Evolutionary conservation across 2,888 invertebrate species (phyloP).

Genomic region (Agriopis marginaria): DNA sequence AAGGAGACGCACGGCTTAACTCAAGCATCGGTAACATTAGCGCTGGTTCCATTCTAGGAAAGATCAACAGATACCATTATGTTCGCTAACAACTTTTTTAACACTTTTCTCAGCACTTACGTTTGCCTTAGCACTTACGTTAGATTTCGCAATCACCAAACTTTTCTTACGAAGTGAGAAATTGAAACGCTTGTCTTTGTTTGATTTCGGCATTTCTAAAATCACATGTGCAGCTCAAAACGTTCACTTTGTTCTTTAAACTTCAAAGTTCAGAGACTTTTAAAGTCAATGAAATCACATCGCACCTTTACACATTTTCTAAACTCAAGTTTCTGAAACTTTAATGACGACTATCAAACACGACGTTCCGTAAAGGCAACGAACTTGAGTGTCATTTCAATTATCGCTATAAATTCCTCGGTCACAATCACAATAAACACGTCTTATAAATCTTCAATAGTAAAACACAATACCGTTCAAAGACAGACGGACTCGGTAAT

Average conservation of each 20-base stretch:
- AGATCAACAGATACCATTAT: conserved; percentile 24
- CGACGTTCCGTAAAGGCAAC: neutral
- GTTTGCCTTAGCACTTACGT: conserved; percentile 40
- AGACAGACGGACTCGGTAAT: conserved; percentile 12
- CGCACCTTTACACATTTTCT: neutral
- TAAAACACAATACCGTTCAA: conserved; percentile 17
- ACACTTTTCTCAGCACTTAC: conserved; percentile 19
- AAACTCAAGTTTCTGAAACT: neutral
- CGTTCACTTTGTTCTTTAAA: conserved; percentile 16
- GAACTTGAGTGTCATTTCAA: conserved; percentile 8
- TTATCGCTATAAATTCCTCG: conserved; percentile 15
- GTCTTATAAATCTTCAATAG: conserved; percentile 28
- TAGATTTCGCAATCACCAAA: conserved; percentile 37
- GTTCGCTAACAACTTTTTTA: conserved; percentile 24
- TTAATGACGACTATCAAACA: neutral
- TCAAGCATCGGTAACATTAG: conserved; percentile 6
- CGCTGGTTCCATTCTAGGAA: conserved; percentile 15
- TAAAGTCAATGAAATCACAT: neutral
- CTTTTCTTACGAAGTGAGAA: conserved; percentile 39
- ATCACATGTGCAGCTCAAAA: conserved; percentile 20
- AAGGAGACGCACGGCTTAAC: conserved; percentile 19
- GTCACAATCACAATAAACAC: conserved; percentile 18
- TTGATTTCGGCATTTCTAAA: conserved; percentile 44
- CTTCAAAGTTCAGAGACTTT: neutral
- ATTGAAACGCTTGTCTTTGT: conserved; percentile 35